Evolutionary conservation across 2,888 invertebrate genomes (phyloP).

Genomic region (Drosophila neonasuta): DNA sequence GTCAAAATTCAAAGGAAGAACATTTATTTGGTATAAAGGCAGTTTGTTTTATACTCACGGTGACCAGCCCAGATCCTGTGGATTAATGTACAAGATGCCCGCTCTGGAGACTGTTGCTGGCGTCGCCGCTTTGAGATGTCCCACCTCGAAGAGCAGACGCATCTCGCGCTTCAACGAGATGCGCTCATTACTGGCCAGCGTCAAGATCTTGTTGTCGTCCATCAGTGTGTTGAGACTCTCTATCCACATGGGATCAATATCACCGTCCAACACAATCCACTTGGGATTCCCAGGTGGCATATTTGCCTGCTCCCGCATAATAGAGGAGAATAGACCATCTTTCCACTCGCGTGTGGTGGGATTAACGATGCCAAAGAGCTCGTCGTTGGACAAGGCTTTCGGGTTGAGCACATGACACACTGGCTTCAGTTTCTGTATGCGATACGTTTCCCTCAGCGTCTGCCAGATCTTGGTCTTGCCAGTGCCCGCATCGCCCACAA

Average conservation of each 20-base stretch:
- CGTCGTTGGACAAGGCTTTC: constrained; percentile 96
- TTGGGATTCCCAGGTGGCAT: constrained; percentile 92
- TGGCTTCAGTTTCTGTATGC: constrained; percentile 87
- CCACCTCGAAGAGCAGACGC: constrained; percentile 96
- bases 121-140: constrained; percentile 94
- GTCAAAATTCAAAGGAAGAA: too few species aligned
- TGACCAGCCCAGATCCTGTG: constrained; percentile 96
- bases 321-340: constrained; percentile 92
- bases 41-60: constrained; percentile 85
- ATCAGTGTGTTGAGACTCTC: constrained; percentile 98
- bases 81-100: constrained; percentile 96
- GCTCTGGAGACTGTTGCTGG: constrained; percentile 98
- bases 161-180: constrained; percentile 94
- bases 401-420: constrained; percentile 95
- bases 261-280: constrained; percentile 98
- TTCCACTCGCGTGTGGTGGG: constrained; percentile 97
- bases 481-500: constrained; percentile 93
- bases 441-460: constrained; percentile 91
- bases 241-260: constrained; percentile 92
- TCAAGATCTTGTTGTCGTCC: constrained; percentile 98
- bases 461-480: constrained; percentile 98
- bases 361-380: constrained; percentile 96
- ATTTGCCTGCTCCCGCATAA: constrained; percentile 97
- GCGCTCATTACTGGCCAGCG: constrained; percentile 96
- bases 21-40: too few species aligned